Conservation (phyloP, 2,888 invertebrate species). For the Drosophila vallismaia region DNA sequence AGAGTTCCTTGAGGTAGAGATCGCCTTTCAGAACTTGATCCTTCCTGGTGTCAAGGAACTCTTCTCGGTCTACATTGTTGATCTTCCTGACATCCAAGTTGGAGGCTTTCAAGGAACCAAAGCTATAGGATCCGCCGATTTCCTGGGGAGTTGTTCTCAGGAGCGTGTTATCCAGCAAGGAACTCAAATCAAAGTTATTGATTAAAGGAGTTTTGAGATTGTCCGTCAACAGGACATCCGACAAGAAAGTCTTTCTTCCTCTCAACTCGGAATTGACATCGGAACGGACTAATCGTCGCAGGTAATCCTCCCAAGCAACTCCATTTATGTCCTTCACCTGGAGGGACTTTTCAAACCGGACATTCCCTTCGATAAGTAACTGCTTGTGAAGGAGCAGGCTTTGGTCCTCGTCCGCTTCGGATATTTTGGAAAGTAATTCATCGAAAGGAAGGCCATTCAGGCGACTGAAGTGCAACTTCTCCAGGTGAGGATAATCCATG, state of each 20-base stretch:
- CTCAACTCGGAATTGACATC: conserved; percentile 62
- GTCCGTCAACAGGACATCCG: conserved; percentile 60
- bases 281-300: conserved; percentile 52
- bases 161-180: conserved; percentile 69
- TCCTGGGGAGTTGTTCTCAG: conserved; percentile 67
- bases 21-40: conserved; percentile 59
- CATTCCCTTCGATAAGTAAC: conserved; percentile 76
- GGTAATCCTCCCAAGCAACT: conserved; percentile 71
- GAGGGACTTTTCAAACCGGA: conserved; percentile 65
- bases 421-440: conserved; percentile 64
- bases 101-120: conserved; percentile 51
- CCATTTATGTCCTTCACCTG: conserved; percentile 67
- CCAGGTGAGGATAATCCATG: conserved; percentile 45
- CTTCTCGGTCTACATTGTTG: conserved; percentile 57
- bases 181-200: conserved; percentile 61
- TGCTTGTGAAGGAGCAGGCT: conserved; percentile 76
- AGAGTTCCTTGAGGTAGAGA: conserved; percentile 61
- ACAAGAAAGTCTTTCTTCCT: conserved; percentile 66
- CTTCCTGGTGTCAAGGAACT: conserved; percentile 67
- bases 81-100: conserved; percentile 71
- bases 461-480: conserved; percentile 67
- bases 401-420: conserved; percentile 16
- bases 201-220: conserved; percentile 55
- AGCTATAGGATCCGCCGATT: conserved; percentile 71
- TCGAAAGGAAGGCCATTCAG: conserved; percentile 76